Evolutionary conservation across 37 sponge, comb jelly and placozoan species (phyloP).

Genomic region (Cliona cf. orientalis): DNA sequence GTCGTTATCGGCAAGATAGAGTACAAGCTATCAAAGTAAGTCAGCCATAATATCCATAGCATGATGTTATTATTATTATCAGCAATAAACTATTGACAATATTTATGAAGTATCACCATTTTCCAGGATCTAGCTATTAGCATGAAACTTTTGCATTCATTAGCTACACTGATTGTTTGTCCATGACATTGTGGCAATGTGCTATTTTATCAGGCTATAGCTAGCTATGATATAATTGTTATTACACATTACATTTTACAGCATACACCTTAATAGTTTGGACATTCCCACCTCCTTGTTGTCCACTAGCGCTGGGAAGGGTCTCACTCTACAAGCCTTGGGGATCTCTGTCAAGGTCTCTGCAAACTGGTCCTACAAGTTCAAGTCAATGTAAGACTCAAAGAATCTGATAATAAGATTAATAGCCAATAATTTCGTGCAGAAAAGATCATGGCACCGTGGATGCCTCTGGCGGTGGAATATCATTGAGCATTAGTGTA

Average conservation of each 20-base stretch:
- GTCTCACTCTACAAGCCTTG: slow-evolving; percentile 56
- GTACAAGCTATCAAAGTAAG: slow-evolving; percentile 51
- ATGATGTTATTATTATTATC: background rate
- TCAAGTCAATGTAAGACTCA: slow-evolving; percentile 42
- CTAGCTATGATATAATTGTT: too few relatives aligned
- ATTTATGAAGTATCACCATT: background rate
- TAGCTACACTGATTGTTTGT: too few relatives aligned
- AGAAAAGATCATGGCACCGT: slow-evolving; percentile 69
- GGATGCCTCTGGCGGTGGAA: slow-evolving; percentile 41
- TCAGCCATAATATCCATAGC: too few relatives aligned
- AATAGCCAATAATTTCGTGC: too few relatives aligned
- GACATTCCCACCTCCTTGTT: slow-evolving; percentile 61
- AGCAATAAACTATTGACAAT: background rate
- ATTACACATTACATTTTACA: too few relatives aligned
- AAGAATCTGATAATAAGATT: too few relatives aligned
- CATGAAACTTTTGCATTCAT: background rate
- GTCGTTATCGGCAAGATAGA: slow-evolving; percentile 39
- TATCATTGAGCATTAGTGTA: slow-evolving; percentile 31
- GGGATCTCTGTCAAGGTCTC: slow-evolving; percentile 44
- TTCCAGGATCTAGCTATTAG: background rate
- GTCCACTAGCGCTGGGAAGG: slow-evolving; percentile 28
- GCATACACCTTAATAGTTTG: slow-evolving; percentile 52
- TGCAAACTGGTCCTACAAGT: slow-evolving; percentile 84
- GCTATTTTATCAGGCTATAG: too few relatives aligned
- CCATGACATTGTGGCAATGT: too few relatives aligned